These are phyloP conservation scores for Lasioglossum morio DNA, from an alignment of 2,888 invertebrate genomes.

Conservation along the genomic window DNA sequence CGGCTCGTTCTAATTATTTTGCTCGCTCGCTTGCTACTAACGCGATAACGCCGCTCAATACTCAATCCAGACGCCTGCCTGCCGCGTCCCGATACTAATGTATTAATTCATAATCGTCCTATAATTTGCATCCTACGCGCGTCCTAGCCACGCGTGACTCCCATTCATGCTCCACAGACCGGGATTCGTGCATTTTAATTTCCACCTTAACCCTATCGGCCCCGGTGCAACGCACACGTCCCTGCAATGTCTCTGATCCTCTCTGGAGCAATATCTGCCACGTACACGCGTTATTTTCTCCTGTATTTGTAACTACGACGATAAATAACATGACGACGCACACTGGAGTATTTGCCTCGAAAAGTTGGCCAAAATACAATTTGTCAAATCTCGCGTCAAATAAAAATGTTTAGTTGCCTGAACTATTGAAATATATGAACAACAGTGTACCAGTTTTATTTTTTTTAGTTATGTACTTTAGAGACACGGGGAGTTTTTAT, in stretches of 20 bases:
- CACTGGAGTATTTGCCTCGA: no score
- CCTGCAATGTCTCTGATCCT: neutral
- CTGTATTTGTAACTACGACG: neutral
- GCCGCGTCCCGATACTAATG: slow-evolving; percentile 69
- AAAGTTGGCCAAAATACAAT: no score
- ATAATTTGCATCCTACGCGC: slow-evolving; percentile 34
- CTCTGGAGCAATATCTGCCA: neutral
- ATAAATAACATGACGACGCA: neutral
- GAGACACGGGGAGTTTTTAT: no score
- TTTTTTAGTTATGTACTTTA: no score
- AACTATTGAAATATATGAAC: no score
- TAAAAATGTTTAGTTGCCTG: no score
- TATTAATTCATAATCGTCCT: slow-evolving; percentile 73
- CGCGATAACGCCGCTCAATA: slow-evolving; percentile 74
- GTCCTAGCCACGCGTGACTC: neutral
- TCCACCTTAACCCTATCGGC: neutral
- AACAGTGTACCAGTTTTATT: no score
- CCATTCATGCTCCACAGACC: neutral
- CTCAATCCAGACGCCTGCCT: slow-evolving; percentile 60
- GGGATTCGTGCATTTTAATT: neutral
- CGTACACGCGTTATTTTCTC: neutral
- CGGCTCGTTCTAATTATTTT: slow-evolving; percentile 77
- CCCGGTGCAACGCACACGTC: neutral
- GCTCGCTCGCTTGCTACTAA: slow-evolving; percentile 78
- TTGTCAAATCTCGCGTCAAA: no score